phyloP scores from a whole-genome alignment of 1,140 invertebrate genomes.

The Drosophila serrata region DNA sequence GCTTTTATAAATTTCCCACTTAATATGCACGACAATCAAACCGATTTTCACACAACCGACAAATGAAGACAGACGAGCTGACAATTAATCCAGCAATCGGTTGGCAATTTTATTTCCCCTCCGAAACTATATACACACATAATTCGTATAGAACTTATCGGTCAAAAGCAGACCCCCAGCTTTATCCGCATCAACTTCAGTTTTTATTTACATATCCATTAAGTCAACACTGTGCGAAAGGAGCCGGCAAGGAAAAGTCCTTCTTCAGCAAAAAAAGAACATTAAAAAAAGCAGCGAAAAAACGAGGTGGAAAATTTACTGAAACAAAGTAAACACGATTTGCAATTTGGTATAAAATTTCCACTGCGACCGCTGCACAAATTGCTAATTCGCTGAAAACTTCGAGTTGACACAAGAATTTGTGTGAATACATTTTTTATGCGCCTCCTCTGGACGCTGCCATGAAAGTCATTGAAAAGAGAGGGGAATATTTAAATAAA shows the following conservation, averaged over 20 bases:
- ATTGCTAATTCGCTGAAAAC: constrained; percentile 63
- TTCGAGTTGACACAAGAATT: constrained; percentile 74
- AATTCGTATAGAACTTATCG: constrained; percentile 43
- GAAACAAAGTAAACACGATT: constrained; percentile 71
- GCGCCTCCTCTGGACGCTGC: constrained; percentile 17
- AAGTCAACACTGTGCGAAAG: constrained; percentile 48
- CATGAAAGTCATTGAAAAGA: constrained; percentile 1
- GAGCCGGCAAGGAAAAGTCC: constrained; percentile 31
- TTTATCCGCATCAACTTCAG: constrained; percentile 43
- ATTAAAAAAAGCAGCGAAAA: constrained; percentile 9
- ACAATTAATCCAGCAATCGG: constrained; percentile 63
- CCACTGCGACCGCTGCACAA: constrained; percentile 58
- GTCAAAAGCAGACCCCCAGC: constrained; percentile 14
- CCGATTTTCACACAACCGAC: constrained; percentile 37
- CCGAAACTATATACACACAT: constrained; percentile 6
- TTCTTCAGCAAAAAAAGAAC: constrained; percentile 18
- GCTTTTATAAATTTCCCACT: constrained; percentile 38
- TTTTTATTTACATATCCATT: constrained; percentile 67
- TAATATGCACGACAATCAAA: constrained; percentile 43
- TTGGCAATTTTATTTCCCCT: constrained; percentile 22
- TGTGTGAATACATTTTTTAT: constrained; percentile 70
- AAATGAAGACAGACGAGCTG: constrained; percentile 62
- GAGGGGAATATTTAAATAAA: constrained; percentile 3
- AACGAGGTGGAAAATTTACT: constrained; percentile 40
- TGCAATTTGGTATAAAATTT: constrained; percentile 72